These are phyloP conservation scores for Octopus bimaculoides DNA, from an alignment of 1,140 invertebrate genomes.

Conservation along the genomic window DNA sequence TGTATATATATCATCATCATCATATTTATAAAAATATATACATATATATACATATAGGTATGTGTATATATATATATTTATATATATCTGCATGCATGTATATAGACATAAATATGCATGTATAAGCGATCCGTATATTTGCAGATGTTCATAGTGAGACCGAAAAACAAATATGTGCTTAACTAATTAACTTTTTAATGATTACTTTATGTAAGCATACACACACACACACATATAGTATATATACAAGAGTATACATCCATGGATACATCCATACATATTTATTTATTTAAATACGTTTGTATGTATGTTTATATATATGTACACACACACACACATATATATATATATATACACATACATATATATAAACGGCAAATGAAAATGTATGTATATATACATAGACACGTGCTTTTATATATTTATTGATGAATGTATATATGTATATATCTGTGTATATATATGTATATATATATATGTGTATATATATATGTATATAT, in stretches of 20 bases:
- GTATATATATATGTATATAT: neutral
- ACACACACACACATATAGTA: neutral
- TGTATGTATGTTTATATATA: neutral
- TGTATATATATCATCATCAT: too few species aligned
- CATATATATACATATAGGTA: too few species aligned
- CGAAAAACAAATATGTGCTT: neutral
- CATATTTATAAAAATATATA: too few species aligned
- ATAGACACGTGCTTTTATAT: neutral
- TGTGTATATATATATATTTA: neutral
- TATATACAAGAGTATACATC: neutral
- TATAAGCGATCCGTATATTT: neutral
- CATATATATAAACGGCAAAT: neutral
- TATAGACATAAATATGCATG: neutral
- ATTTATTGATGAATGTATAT: neutral
- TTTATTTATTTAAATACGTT: neutral
- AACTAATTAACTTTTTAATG: neutral
- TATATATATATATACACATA: conserved; percentile 3
- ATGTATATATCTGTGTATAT: conserved; percentile 7
- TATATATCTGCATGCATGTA: neutral
- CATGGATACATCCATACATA: neutral
- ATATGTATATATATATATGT: neutral
- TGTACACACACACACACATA: neutral
- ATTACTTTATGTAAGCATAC: neutral
- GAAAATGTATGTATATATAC: neutral
- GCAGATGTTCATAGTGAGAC: neutral